Conservation (phyloP, 1,140 invertebrate species). For the Aethina tumida region DNA sequence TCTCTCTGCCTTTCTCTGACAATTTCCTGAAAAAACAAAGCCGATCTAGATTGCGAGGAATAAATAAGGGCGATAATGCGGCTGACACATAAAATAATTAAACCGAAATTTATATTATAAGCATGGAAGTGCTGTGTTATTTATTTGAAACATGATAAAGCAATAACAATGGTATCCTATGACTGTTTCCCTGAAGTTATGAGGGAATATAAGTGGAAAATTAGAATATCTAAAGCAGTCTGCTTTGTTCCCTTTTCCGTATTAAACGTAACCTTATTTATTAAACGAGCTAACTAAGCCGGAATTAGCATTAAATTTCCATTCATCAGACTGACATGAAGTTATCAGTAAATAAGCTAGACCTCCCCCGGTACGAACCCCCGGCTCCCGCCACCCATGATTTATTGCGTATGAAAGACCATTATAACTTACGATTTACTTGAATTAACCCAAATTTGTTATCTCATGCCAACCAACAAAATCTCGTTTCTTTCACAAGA, state of each 20-base stretch:
- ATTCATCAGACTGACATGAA: conserved; percentile 33
- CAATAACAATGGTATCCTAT: conserved; percentile 19
- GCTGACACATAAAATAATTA: not conserved
- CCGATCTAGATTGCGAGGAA: no score
- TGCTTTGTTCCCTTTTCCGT: conserved; percentile 27
- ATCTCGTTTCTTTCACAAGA: no score
- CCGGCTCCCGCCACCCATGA: conserved; percentile 19
- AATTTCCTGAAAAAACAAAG: no score
- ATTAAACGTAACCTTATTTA: conserved; percentile 32
- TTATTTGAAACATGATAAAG: conserved; percentile 24
- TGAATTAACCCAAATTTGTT: no score
- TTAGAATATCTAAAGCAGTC: conserved; percentile 30
- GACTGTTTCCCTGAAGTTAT: conserved; percentile 25
- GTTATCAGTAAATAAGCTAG: conserved; percentile 34
- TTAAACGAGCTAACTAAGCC: conserved; percentile 31
- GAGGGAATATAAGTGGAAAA: conserved; percentile 28
- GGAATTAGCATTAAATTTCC: conserved; percentile 34
- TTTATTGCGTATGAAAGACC: conserved; percentile 21
- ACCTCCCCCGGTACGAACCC: conserved; percentile 16
- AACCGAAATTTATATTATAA: no score
- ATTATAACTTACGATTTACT: no score
- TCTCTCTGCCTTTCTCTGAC: no score
- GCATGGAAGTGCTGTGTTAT: no score
- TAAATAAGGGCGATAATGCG: no score
- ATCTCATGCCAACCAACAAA: no score